Conservation (phyloP, 2,888 invertebrate species). For the Sarcophaga rosellei region DNA sequence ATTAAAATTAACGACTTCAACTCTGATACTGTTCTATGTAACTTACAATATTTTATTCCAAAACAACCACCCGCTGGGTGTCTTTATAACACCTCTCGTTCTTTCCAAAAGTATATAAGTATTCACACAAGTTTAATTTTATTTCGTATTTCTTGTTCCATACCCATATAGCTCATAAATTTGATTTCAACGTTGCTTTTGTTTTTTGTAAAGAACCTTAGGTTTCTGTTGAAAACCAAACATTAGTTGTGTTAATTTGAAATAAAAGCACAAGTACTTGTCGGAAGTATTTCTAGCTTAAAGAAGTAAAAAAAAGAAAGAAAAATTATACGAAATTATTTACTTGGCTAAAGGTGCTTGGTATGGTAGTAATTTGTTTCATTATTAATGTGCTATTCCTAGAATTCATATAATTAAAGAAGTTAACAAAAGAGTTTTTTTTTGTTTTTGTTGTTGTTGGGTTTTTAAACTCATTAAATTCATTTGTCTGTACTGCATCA, state of each 20-base stretch:
- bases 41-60: too few relatives aligned
- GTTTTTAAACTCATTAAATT: too few relatives aligned
- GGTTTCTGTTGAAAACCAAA: slow-evolving; percentile 1
- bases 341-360: slow-evolving; percentile 27
- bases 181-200: not conserved
- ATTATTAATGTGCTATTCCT: not conserved
- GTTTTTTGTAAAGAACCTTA: not conserved
- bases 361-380: slow-evolving; percentile 1
- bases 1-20: too few relatives aligned
- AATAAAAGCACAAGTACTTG: slow-evolving; percentile 29
- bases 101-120: not conserved
- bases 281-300: slow-evolving; percentile 46
- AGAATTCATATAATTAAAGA: slow-evolving; percentile 12
- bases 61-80: too few relatives aligned
- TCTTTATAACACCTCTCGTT: too few relatives aligned
- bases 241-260: slow-evolving; percentile 3
- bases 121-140: not conserved
- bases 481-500: too few relatives aligned
- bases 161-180: not conserved
- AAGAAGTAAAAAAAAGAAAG: slow-evolving; percentile 12
- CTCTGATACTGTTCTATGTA: too few relatives aligned
- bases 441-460: not conserved
- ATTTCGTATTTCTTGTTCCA: too few relatives aligned
- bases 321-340: slow-evolving; percentile 1
- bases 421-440: not conserved